Conservation (phyloP, 2,797 vertebrate genomes). For the Phoeniculus purpureus region DNA sequence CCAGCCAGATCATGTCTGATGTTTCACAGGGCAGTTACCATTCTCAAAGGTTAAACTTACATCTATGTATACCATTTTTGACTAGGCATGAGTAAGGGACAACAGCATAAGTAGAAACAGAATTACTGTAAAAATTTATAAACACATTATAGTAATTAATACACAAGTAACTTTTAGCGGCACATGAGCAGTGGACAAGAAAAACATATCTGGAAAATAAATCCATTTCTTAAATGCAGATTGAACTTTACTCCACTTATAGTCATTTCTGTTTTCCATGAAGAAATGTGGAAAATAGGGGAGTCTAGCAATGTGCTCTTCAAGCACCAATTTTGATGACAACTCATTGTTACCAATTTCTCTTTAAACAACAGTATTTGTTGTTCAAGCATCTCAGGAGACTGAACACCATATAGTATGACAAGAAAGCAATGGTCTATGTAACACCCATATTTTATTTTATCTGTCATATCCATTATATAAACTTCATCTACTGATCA, state of each 20-base stretch:
- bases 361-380: background rate
- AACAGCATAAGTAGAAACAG: background rate
- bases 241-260: background rate
- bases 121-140: background rate
- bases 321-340: background rate
- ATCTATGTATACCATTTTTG: background rate
- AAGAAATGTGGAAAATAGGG: background rate
- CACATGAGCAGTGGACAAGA: background rate
- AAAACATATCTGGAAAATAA: background rate
- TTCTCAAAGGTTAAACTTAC: background rate
- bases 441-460: background rate
- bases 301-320: background rate
- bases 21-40: background rate
- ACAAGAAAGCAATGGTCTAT: background rate
- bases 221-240: background rate
- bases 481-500: background rate
- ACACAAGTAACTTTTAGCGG: background rate
- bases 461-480: background rate
- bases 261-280: background rate
- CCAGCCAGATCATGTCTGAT: background rate
- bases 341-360: background rate
- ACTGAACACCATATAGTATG: background rate
- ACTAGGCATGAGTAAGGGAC: background rate
- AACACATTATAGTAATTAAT: background rate
- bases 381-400: background rate